Evolutionary conservation across 2,888 invertebrate species (phyloP).

Genomic region (Brachycybe producta): DNA sequence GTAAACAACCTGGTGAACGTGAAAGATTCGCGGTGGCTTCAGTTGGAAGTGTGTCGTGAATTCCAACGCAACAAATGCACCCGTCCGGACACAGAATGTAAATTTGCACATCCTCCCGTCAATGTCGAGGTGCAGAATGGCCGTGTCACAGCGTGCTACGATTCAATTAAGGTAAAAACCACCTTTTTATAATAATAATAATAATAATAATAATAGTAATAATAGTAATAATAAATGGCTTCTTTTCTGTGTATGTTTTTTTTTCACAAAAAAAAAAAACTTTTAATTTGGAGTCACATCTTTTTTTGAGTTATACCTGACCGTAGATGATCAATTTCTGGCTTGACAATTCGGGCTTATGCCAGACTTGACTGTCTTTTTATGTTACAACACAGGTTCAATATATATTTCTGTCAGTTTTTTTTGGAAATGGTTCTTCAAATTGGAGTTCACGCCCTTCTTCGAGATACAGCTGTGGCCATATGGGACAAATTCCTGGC

Average conservation of each 20-base stretch:
- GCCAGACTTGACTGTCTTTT: too few species aligned
- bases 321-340: too few species aligned
- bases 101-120: constrained; percentile 98
- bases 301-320: neutral
- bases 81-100: constrained; percentile 97
- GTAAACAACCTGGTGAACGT: constrained; percentile 94
- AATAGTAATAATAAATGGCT: neutral
- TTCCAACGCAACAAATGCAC: constrained; percentile 99
- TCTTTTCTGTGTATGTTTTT: neutral
- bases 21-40: constrained; percentile 99
- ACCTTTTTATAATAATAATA: too few species aligned
- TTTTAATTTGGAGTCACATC: neutral
- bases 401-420: too few species aligned
- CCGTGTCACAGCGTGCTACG: constrained; percentile 99
- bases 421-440: too few species aligned
- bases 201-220: too few species aligned
- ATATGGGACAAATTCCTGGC: too few species aligned
- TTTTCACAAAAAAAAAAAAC: neutral
- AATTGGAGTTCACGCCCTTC: too few species aligned
- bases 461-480: too few species aligned
- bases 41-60: constrained; percentile 98
- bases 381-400: too few species aligned
- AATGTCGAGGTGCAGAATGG: constrained; percentile 99
- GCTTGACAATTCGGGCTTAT: too few species aligned
- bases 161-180: constrained; percentile 96